phyloP scores from a whole-genome alignment of 2,797 vertebrate genomes.

The Pampus argenteus region DNA sequence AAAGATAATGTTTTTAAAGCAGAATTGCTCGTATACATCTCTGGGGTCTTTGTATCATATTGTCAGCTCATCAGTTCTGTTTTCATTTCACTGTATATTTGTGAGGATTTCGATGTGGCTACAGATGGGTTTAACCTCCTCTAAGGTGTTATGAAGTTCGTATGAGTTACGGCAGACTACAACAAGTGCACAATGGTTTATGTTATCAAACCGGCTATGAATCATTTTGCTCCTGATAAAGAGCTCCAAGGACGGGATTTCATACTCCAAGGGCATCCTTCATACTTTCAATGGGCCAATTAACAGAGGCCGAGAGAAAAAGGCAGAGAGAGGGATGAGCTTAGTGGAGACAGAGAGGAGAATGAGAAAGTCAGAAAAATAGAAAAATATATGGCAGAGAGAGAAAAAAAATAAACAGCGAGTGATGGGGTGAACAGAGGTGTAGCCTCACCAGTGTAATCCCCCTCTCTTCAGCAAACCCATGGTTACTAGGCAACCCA shows the following conservation, averaged over 20 bases:
- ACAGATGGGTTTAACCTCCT: slow-evolving; percentile 4
- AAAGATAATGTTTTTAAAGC: not conserved
- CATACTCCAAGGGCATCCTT: too few relatives aligned
- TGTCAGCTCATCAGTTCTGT: slow-evolving; percentile 8
- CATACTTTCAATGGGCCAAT: slow-evolving; percentile 28
- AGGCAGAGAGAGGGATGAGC: slow-evolving; percentile 4
- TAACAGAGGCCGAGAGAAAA: slow-evolving; percentile 5
- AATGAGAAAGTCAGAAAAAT: slow-evolving; percentile 18
- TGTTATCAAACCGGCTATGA: slow-evolving; percentile 22
- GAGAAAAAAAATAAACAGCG: slow-evolving; percentile 36
- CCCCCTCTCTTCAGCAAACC: slow-evolving; percentile 63
- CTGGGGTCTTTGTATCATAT: not conserved
- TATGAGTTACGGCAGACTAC: slow-evolving; percentile 5
- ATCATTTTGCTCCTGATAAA: slow-evolving; percentile 11
- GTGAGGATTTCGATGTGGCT: slow-evolving; percentile 12
- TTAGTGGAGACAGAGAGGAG: slow-evolving; percentile 18
- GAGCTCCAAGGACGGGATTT: not conserved
- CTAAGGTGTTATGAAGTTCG: slow-evolving; percentile 8
- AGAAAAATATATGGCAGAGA: slow-evolving; percentile 18
- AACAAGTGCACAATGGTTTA: slow-evolving; percentile 20
- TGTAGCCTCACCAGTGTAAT: slow-evolving; percentile 63
- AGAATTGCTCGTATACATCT: not conserved
- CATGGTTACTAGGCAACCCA: slow-evolving; percentile 80
- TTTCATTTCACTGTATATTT: slow-evolving; percentile 14
- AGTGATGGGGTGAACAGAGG: slow-evolving; percentile 50